Conservation (phyloP, 2,797 vertebrate genomes). For the Neosalanx taihuensis region DNA sequence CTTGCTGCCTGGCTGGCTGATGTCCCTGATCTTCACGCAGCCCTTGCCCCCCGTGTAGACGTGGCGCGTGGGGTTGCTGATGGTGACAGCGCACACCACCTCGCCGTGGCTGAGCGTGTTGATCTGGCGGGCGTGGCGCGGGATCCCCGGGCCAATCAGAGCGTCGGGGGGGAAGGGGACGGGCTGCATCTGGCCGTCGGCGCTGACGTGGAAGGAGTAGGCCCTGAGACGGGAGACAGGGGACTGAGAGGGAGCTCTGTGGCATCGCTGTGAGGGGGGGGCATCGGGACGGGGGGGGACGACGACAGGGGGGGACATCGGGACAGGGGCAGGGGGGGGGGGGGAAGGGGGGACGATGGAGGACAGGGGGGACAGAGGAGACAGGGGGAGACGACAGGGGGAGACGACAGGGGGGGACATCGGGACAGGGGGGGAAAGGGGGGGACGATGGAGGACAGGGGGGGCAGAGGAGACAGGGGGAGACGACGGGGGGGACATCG, state of each 20-base stretch:
- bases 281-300: no score
- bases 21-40: conserved; percentile 98
- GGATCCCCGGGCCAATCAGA: conserved; percentile 80
- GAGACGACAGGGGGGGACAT: no score
- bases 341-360: no score
- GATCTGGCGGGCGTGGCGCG: conserved; percentile 82
- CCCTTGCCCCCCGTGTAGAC: conserved; percentile 97
- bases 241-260: no score
- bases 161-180: conserved; percentile 82
- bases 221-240: conserved; percentile 48
- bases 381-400: no score
- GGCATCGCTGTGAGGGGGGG: no score
- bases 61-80: conserved; percentile 94
- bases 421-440: no score
- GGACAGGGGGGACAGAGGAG: no score
- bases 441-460: no score
- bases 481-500: neutral
- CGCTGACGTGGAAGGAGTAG: conserved; percentile 78
- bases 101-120: conserved; percentile 82
- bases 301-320: no score
- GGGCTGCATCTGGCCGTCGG: conserved; percentile 83
- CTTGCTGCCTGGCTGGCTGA: conserved; percentile 93
- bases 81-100: conserved; percentile 90
- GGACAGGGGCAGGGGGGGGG: no score
- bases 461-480: no score